phyloP scores from a whole-genome alignment of 2,888 invertebrate genomes.

The Frankliniella fusca region DNA sequence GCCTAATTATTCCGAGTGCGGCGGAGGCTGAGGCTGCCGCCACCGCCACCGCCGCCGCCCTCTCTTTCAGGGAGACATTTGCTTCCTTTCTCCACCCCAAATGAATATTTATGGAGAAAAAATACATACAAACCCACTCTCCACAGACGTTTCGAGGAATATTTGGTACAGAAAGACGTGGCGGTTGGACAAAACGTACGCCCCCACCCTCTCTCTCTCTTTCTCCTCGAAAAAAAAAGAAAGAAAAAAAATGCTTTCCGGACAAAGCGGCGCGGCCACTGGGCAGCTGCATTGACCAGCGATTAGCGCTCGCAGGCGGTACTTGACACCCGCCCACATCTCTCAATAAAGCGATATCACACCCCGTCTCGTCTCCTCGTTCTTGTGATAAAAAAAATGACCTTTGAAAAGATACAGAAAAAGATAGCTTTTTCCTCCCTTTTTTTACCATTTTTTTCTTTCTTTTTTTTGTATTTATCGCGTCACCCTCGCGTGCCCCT shows the following conservation, averaged over 20 bases:
- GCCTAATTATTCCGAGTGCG: slow-evolving; percentile 2
- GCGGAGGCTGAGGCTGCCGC: neutral
- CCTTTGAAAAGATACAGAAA: too few relatives aligned
- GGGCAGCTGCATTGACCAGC: too few relatives aligned
- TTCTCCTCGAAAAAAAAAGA: neutral
- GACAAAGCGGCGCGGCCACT: too few relatives aligned
- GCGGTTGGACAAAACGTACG: neutral
- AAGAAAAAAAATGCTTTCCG: neutral
- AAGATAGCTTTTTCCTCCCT: too few relatives aligned
- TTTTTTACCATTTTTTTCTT: too few relatives aligned
- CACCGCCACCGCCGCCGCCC: neutral
- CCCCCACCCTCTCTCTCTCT: neutral
- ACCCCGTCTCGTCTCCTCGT: too few relatives aligned
- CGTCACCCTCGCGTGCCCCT: too few relatives aligned
- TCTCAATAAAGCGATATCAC: too few relatives aligned
- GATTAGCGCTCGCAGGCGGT: too few relatives aligned
- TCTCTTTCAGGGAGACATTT: neutral
- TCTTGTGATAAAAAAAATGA: too few relatives aligned
- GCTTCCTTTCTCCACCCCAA: slow-evolving; percentile 14
- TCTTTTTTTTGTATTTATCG: too few relatives aligned
- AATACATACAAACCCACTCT: neutral
- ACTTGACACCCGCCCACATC: too few relatives aligned
- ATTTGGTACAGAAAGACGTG: neutral
- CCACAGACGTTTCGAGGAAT: neutral
- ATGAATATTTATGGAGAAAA: slow-evolving; percentile 20